Conservation (phyloP, 1,140 invertebrate species). For the Microplitis demolitor region DNA sequence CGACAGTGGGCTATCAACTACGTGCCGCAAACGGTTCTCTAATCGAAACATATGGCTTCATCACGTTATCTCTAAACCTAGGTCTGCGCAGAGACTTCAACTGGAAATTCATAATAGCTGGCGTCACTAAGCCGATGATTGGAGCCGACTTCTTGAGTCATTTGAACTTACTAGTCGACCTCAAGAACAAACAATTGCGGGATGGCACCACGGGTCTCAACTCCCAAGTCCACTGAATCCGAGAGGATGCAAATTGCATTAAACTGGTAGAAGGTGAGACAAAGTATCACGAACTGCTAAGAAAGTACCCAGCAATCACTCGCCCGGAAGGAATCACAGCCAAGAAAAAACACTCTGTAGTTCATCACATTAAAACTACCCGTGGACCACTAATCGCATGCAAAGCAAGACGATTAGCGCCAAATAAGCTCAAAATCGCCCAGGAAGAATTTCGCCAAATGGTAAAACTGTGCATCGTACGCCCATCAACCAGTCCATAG, state of each 20-base stretch:
- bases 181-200: too few relatives aligned
- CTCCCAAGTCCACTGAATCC: too few relatives aligned
- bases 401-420: conserved; percentile 25
- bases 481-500: conserved; percentile 50
- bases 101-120: too few relatives aligned
- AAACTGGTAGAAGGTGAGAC: too few relatives aligned
- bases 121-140: not conserved
- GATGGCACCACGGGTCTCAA: too few relatives aligned
- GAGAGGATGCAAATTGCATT: too few relatives aligned
- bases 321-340: too few relatives aligned
- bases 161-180: not conserved
- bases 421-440: conserved; percentile 8
- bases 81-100: not conserved
- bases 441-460: conserved; percentile 37
- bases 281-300: too few relatives aligned
- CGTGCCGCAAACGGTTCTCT: conserved; percentile 1
- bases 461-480: conserved; percentile 34
- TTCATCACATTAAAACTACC: not conserved
- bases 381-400: not conserved
- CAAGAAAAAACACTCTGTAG: not conserved
- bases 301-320: too few relatives aligned
- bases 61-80: not conserved
- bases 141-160: not conserved
- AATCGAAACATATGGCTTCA: not conserved
- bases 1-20: not conserved